Evolutionary conservation across 64 coral and sea anemone species (phyloP), one percentile per base, ranked within the genome.

Genomic region (Montipora cactus): DNA sequence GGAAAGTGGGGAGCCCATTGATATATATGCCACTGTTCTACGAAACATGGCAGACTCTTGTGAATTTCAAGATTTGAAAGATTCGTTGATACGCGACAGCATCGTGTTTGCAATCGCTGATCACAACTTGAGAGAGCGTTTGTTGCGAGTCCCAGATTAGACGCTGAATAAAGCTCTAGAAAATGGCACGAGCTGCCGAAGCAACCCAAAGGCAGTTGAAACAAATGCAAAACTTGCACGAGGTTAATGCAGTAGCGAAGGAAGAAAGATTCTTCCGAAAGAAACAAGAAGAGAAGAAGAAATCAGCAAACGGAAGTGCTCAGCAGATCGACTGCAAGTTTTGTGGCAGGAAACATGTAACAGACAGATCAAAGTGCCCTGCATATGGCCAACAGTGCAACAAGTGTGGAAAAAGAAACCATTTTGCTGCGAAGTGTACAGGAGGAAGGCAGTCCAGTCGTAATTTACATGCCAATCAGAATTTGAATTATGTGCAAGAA

Each of bases 11-110:
- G 55, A 78, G 52, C 13, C 61, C 13, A 64, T 64, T 12, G 61
- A 64, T 64, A 64, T 12, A 12, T 64, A 64, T 64, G 14, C 61
- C 13, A 64, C 61, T 12, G 61, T 64, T 64, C 11, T 64, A 64
- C 8, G 8, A 64, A 64, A 64, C 13, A 64, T 21, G 73, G 52
- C 45, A 9, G 20, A 25, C 14, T 8, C 20, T 75, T 89, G 71
- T 89, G 88, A 90, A 90, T 90, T 90, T 79, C 2, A 57, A 66
- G 77, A 90, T 68, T 62, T 90, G 3, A 62, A 90, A 62, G 76
- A 90, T 47, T 90, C 88, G 0, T 78, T 90, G 50, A 79, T 90
- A 3, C 52, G 55, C n/a, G 88, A 90, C 9, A 11, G 74, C 46
- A 90, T 90, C 7, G 88, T 90, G 4, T 11, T 90, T 47, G 88